Evolutionary conservation across 2,888 invertebrate genomes (phyloP), one percentile per base, ranked within the genome.

Genomic region (Andrena bicolor): DNA sequence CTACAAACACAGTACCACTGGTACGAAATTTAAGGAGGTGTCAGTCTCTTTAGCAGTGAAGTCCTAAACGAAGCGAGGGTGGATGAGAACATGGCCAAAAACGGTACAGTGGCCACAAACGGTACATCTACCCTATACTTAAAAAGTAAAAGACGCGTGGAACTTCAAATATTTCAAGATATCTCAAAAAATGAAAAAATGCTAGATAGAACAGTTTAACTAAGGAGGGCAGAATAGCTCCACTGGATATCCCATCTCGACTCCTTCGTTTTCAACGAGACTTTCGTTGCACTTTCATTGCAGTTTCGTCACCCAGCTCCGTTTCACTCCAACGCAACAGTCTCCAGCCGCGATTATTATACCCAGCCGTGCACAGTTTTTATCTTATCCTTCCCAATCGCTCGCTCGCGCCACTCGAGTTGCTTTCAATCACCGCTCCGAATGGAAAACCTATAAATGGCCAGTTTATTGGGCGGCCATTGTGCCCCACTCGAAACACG

Each of bases 371-470:
- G 32, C 65, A 20, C n/a, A 68, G 28, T 60, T 61, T 79, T 30
- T 30, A 49, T 51, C 30, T 3, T 64, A 28, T 13, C 53, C 23
- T 30, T 4, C 28, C 30, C 48, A n/a, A 51, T 73, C 70, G 26
- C 30, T 26, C 16, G 41, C 6, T 26, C 13, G 61, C 63, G 66
- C 56, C 70, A 66, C 35, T 51, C 69, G 72, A 85, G 73, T 82
- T 51, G 65, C 32, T 69, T 41, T 68, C 60, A 20, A 49, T 49
- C 64, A 48, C 7, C 6, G 72, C 60, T 71, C 63, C 49, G 71
- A 60, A 58, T 51, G 56, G 68, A 73, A 73, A 82, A 82, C 75
- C 75, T 71, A 72, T 78, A 58, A 86, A 76, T 26, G 56, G 75
- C 20, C 51, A 35, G 58, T 66, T 56, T 66, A 66, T 71, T 65